Conservation (phyloP, 2,888 invertebrate species). For the Girardia tigrina region DNA sequence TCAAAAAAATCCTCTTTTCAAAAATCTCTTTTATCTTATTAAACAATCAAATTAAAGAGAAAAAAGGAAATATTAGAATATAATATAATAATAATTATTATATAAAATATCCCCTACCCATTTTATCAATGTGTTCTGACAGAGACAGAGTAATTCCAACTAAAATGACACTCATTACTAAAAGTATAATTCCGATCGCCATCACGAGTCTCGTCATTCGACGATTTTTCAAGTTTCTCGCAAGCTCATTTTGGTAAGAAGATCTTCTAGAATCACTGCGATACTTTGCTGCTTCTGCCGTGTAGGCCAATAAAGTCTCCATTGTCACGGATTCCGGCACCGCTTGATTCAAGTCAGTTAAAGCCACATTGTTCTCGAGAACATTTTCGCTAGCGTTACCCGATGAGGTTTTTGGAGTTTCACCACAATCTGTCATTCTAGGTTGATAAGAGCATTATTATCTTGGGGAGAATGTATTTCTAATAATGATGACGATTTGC, state of each 20-base stretch:
- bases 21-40: too few species aligned
- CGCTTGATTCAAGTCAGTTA: background rate
- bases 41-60: too few species aligned
- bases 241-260: background rate
- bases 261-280: slow-evolving; percentile 23
- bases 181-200: slow-evolving; percentile 70
- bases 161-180: slow-evolving; percentile 72
- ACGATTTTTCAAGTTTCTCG: slow-evolving; percentile 38
- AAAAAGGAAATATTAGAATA: too few species aligned
- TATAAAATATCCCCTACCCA: too few species aligned
- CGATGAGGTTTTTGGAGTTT: too few species aligned
- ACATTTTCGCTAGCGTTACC: too few species aligned
- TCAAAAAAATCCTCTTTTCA: too few species aligned
- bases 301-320: slow-evolving; percentile 6
- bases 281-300: background rate
- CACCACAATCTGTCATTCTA: too few species aligned
- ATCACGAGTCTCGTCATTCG: slow-evolving; percentile 62
- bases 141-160: slow-evolving; percentile 78
- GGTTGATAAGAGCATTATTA: too few species aligned
- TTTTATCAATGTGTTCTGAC: slow-evolving; percentile 88
- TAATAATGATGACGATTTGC: background rate
- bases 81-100: too few species aligned
- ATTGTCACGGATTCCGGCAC: slow-evolving; percentile 19
- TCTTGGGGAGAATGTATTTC: too few species aligned
- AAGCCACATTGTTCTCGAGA: background rate